Evolutionary conservation across 2,888 invertebrate genomes (phyloP).

Genomic region (Alloscopus bannaensis): DNA sequence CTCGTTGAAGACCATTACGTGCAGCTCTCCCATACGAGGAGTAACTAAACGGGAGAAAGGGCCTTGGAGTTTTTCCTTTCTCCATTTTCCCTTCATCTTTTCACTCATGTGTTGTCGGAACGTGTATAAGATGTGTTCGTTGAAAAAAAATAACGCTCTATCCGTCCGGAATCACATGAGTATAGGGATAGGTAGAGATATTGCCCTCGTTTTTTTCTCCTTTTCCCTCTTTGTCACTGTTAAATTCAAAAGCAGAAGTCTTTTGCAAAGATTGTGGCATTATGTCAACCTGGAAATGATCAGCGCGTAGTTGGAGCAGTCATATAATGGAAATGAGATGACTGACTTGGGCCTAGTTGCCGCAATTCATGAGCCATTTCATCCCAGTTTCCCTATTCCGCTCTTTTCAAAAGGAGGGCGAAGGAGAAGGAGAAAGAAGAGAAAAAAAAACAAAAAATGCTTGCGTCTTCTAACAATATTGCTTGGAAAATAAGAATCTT

Average conservation of each 20-base stretch:
- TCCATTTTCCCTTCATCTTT: no score
- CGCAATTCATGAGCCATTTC: constrained; percentile 63
- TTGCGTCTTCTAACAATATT: constrained; percentile 8
- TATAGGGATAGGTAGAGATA: not conserved
- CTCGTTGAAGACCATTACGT: constrained; percentile 42
- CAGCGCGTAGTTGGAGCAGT: constrained; percentile 38
- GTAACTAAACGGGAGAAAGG: not conserved
- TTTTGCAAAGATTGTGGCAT: not conserved
- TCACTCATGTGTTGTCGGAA: not conserved
- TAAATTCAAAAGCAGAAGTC: constrained; percentile 9
- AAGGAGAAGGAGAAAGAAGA: not conserved
- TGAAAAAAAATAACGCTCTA: not conserved
- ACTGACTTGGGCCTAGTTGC: constrained; percentile 63
- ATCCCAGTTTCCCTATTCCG: constrained; percentile 35
- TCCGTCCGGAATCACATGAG: not conserved
- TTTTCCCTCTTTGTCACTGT: no score
- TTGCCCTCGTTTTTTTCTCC: not conserved
- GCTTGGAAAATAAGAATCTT: not conserved
- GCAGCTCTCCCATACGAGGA: constrained; percentile 7
- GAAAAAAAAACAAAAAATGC: constrained; percentile 6
- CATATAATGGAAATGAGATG: constrained; percentile 65
- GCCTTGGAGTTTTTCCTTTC: not conserved
- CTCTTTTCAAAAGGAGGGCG: not conserved
- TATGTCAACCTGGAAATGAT: constrained; percentile 54
- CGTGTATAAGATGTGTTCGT: not conserved